Evolutionary conservation across 2,113 vertebrate genomes (phyloP).

Genomic region (Amphilophus citrinellus): DNA sequence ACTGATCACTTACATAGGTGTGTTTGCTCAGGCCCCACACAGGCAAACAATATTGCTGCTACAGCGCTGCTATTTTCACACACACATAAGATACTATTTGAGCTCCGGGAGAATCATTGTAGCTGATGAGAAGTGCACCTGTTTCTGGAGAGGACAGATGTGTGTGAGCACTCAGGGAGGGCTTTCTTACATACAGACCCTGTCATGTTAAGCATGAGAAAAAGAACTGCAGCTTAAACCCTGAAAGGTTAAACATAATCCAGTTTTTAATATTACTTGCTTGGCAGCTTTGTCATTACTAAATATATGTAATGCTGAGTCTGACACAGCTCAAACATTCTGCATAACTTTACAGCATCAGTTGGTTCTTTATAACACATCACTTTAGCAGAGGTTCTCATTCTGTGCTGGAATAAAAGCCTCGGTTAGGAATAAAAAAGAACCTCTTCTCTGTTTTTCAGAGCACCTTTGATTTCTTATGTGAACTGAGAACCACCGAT

Average conservation of each 20-base stretch:
- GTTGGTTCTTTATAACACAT: neutral
- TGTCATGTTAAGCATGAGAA: neutral
- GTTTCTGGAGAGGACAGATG: constrained; percentile 14
- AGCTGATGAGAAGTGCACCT: constrained; percentile 44
- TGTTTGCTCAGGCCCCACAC: constrained; percentile 60
- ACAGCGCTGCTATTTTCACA: constrained; percentile 27
- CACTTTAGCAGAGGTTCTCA: no score
- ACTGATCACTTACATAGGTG: constrained; percentile 31
- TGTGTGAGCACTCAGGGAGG: neutral
- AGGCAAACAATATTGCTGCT: neutral
- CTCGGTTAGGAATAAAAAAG: no score
- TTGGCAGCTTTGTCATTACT: no score
- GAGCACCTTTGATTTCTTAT: neutral
- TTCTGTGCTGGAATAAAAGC: no score
- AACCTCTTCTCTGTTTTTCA: neutral
- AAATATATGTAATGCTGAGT: no score
- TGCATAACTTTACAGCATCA: neutral
- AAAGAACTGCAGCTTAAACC: neutral
- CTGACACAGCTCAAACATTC: neutral
- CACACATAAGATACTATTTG: constrained; percentile 48
- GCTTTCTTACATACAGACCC: neutral
- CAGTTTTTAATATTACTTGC: no score
- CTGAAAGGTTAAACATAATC: neutral
- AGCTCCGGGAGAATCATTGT: constrained; percentile 36
- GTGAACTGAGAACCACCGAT: constrained; percentile 28